These are phyloP conservation scores for Sardina pilchardus DNA, from an alignment of 2,113 vertebrate species.

Conservation along the genomic window DNA sequence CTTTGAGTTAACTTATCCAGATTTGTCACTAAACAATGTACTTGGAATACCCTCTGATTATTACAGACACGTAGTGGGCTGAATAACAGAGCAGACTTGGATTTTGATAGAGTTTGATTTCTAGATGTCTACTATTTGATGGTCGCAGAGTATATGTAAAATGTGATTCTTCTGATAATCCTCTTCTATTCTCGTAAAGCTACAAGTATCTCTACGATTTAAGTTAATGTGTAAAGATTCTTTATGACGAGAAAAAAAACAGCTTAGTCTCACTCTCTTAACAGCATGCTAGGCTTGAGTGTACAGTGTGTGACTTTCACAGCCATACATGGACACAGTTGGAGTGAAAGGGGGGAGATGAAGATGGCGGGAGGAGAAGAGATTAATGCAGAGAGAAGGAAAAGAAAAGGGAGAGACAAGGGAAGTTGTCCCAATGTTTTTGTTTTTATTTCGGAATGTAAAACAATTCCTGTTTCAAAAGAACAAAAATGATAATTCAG, in stretches of 20 bases:
- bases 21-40: too few relatives aligned
- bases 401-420: constrained; percentile 23
- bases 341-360: not conserved
- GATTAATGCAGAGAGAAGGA: not conserved
- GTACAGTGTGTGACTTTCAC: too few relatives aligned
- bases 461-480: constrained; percentile 71
- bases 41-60: too few relatives aligned
- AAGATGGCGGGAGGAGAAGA: not conserved
- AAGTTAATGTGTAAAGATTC: not conserved
- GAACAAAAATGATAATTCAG: constrained; percentile 51
- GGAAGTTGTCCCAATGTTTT: constrained; percentile 59
- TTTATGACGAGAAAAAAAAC: not conserved
- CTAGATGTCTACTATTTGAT: not conserved
- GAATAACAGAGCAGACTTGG: not conserved
- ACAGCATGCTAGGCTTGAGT: too few relatives aligned
- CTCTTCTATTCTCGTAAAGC: not conserved
- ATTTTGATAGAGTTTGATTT: not conserved
- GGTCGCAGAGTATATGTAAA: not conserved
- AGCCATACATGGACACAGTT: not conserved
- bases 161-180: not conserved
- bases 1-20: too few relatives aligned
- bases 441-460: constrained; percentile 78
- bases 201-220: not conserved
- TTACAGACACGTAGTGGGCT: not conserved
- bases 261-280: too few relatives aligned